Evolutionary conservation across 37 sponge, comb jelly and placozoan genomes (phyloP).

Genomic region (Halisarca cf. caerulea): DNA sequence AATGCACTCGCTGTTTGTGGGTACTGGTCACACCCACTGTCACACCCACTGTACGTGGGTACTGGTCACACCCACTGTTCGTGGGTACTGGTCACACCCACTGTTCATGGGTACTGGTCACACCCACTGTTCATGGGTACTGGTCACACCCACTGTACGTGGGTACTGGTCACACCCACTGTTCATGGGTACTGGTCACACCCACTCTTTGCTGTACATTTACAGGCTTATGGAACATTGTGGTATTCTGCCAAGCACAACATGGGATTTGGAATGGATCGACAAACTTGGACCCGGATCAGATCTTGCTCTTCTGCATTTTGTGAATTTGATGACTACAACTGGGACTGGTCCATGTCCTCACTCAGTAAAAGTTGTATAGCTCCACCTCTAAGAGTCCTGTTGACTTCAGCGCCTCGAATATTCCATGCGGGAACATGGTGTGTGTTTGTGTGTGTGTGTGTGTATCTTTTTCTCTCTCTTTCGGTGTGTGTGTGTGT

Average conservation of each 20-base stretch:
- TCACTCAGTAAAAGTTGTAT: slow-evolving; percentile 59
- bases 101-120: too few relatives aligned
- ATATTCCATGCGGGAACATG: slow-evolving; percentile 83
- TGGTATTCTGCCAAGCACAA: slow-evolving; percentile 87
- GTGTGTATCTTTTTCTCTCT: too few relatives aligned
- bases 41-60: too few relatives aligned
- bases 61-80: too few relatives aligned
- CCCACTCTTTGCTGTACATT: too few relatives aligned
- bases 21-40: too few relatives aligned
- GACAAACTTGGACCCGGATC: slow-evolving; percentile 64
- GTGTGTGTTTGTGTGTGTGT: slow-evolving; percentile 33
- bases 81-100: too few relatives aligned
- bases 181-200: too few relatives aligned
- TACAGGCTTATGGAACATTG: neutral
- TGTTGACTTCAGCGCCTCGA: slow-evolving; percentile 59
- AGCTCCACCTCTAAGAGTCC: slow-evolving; percentile 34
- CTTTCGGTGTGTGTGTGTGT: neutral
- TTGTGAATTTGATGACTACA: slow-evolving; percentile 90
- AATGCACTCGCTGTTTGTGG: too few relatives aligned
- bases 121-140: too few relatives aligned
- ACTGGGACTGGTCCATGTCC: slow-evolving; percentile 90
- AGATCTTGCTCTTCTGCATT: slow-evolving; percentile 64
- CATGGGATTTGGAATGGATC: slow-evolving; percentile 88
- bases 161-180: too few relatives aligned
- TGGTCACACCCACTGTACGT: too few relatives aligned